Conservation (phyloP, 2,888 invertebrate species). For the Pachymerium ferrugineum region DNA sequence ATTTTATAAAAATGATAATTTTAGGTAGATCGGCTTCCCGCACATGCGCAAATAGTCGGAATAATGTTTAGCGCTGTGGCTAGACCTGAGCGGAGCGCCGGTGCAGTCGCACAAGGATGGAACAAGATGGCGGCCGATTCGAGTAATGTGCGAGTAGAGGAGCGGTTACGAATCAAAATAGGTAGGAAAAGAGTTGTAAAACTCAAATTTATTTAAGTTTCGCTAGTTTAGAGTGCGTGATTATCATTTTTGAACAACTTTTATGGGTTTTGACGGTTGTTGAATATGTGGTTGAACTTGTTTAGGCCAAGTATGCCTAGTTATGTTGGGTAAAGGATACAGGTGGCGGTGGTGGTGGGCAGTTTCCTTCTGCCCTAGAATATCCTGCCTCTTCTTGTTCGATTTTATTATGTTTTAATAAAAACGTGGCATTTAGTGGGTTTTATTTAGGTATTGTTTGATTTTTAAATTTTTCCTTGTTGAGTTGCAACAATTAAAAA, state of each 20-base stretch:
- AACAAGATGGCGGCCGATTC: slow-evolving; percentile 37
- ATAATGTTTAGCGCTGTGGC: not conserved
- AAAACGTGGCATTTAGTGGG: too few relatives aligned
- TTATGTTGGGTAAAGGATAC: not conserved
- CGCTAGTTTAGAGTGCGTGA: too few relatives aligned
- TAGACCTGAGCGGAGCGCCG: not conserved
- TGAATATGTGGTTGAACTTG: too few relatives aligned
- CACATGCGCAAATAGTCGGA: not conserved
- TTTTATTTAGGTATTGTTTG: not conserved
- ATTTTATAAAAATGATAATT: too few relatives aligned
- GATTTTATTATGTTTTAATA: not conserved
- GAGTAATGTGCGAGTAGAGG: slow-evolving; percentile 76
- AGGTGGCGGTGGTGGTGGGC: not conserved
- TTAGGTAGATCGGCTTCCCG: too few relatives aligned
- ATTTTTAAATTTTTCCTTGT: too few relatives aligned
- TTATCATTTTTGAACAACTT: too few relatives aligned
- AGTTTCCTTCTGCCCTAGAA: not conserved
- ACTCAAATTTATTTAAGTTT: too few relatives aligned
- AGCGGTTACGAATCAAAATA: slow-evolving; percentile 89
- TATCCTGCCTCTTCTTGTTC: not conserved
- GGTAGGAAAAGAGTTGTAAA: slow-evolving; percentile 58
- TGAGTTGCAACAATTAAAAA: too few relatives aligned
- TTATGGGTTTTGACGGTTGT: too few relatives aligned
- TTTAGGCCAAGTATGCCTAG: too few relatives aligned
- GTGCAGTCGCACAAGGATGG: slow-evolving; percentile 29